phyloP scores from a whole-genome alignment of 2,888 invertebrate species.

The Lochmaea crataegi region DNA sequence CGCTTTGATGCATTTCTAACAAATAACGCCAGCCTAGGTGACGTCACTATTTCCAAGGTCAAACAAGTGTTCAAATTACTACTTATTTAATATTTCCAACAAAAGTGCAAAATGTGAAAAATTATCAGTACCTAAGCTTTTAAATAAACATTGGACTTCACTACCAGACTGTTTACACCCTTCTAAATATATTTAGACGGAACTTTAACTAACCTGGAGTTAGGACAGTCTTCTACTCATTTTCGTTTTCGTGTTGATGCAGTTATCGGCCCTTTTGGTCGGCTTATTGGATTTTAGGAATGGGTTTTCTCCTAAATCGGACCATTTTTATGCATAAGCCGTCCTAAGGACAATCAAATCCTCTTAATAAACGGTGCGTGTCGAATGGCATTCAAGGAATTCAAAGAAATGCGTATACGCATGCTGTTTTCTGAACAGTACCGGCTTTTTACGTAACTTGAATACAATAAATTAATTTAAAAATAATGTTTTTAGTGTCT shows the following conservation, averaged over 20 bases:
- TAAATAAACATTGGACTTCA: too few relatives aligned
- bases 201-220: slow-evolving; percentile 29
- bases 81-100: too few relatives aligned
- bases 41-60: too few relatives aligned
- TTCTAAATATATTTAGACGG: neutral
- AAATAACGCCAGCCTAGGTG: too few relatives aligned
- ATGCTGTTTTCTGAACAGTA: slow-evolving; percentile 15
- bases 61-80: too few relatives aligned
- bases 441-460: neutral
- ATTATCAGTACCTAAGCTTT: too few relatives aligned
- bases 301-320: slow-evolving; percentile 41
- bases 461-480: too few relatives aligned
- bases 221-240: slow-evolving; percentile 22
- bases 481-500: too few relatives aligned
- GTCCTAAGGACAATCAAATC: slow-evolving; percentile 45
- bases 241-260: slow-evolving; percentile 33
- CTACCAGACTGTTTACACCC: neutral
- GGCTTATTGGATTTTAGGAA: slow-evolving; percentile 43
- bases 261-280: slow-evolving; percentile 43
- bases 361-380: slow-evolving; percentile 47
- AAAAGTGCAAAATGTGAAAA: too few relatives aligned
- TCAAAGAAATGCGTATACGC: slow-evolving; percentile 32
- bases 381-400: slow-evolving; percentile 37
- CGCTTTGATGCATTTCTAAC: too few relatives aligned
- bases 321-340: slow-evolving; percentile 50